Percentiles rank a stretch among this genome's conserved stretches.
Evolutionary conservation across 2,888 invertebrate genomes (phyloP).

Genomic region (Pristionchus entomophagus): DNA sequence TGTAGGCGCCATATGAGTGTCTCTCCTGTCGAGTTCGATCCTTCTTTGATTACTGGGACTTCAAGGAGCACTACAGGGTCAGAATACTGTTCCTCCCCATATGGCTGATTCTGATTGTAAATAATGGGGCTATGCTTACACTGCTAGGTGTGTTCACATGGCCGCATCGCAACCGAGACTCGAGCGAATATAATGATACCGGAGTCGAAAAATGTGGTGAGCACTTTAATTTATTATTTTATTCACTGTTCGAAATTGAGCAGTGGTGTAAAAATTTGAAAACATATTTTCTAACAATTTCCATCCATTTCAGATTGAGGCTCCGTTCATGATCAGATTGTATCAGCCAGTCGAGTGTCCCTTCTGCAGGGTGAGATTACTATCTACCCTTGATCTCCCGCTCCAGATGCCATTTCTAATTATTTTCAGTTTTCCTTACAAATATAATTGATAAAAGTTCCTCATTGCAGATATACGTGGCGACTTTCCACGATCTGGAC

Average conservation of each 20-base stretch:
- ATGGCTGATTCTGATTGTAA: too few relatives aligned
- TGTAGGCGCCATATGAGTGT: conserved; percentile 11
- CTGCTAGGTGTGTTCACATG: conserved; percentile 2
- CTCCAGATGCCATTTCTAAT: neutral
- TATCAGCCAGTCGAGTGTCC: conserved; percentile 16
- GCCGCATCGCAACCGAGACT: neutral
- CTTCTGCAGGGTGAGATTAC: neutral
- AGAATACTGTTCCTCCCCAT: too few relatives aligned
- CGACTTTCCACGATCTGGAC: neutral
- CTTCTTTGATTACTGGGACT: conserved; percentile 8
- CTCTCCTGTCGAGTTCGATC: conserved; percentile 1
- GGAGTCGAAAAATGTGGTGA: too few relatives aligned
- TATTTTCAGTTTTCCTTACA: neutral
- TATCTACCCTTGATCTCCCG: too few relatives aligned
- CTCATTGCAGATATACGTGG: neutral
- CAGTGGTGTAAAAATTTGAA: too few relatives aligned
- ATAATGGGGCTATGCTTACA: too few relatives aligned
- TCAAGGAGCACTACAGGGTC: neutral
- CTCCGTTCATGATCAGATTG: neutral
- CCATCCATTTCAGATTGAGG: conserved; percentile 30
- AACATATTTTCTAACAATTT: too few relatives aligned
- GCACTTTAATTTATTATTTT: too few relatives aligned
- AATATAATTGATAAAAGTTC: neutral
- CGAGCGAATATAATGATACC: too few relatives aligned
- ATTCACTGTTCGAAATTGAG: too few relatives aligned